Evolutionary conservation across 1,140 invertebrate species (phyloP).

Genomic region (Lepidurus packardi): DNA sequence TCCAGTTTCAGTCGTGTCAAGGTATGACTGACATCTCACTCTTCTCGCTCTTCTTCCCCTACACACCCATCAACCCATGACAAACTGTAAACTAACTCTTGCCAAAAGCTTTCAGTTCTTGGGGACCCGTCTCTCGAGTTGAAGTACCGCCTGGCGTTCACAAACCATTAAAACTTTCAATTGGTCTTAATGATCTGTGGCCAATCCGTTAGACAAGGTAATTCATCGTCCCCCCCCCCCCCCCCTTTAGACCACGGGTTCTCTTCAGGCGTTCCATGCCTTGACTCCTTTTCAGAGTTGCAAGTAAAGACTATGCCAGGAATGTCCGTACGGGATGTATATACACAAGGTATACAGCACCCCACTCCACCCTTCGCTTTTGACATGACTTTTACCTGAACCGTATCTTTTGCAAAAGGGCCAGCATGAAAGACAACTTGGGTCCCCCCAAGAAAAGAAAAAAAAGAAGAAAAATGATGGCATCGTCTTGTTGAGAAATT

Average conservation of each 20-base stretch:
- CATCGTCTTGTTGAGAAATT: constrained; percentile 22
- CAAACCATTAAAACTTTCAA: constrained; percentile 12
- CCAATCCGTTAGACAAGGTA: constrained; percentile 21
- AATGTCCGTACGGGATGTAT: background rate
- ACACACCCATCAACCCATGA: background rate
- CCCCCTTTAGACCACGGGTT: background rate
- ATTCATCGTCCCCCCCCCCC: background rate
- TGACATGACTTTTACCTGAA: background rate
- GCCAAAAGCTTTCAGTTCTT: too few species aligned
- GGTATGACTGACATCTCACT: constrained; percentile 4
- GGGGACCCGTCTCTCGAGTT: background rate
- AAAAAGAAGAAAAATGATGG: constrained; percentile 8
- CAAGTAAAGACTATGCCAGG: background rate
- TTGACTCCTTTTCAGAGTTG: background rate
- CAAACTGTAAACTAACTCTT: background rate
- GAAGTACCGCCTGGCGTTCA: constrained; percentile 9
- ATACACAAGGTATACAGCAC: too few species aligned
- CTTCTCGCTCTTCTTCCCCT: background rate
- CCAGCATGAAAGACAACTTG: background rate
- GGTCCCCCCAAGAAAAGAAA: background rate
- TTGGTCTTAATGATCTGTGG: constrained; percentile 21
- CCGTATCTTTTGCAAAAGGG: background rate
- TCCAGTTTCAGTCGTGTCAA: constrained; percentile 2
- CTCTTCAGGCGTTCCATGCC: background rate
- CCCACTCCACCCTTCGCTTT: background rate